Conservation (phyloP, 1,140 invertebrate genomes). For the Drosophila mayri region DNA sequence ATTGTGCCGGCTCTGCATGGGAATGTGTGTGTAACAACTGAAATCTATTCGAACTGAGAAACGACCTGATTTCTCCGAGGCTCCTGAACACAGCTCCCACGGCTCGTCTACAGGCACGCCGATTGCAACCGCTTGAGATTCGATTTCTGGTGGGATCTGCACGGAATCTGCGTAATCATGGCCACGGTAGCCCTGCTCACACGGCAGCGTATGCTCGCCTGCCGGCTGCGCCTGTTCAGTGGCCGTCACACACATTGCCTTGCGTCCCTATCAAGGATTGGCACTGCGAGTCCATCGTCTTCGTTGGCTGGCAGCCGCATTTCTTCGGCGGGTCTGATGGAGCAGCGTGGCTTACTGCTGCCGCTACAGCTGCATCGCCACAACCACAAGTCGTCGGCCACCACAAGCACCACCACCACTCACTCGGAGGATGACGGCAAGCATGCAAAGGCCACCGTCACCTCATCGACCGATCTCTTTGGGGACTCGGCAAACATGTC, state of each 20-base stretch:
- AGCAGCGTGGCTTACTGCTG: conserved; percentile 1
- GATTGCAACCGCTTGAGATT: background rate
- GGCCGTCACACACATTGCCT: conserved; percentile 12
- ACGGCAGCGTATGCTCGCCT: conserved; percentile 24
- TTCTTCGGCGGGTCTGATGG: background rate
- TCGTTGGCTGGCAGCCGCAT: background rate
- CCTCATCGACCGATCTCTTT: conserved; percentile 68
- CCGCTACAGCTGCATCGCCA: background rate
- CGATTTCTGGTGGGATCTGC: conserved; percentile 13
- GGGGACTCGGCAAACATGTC: conserved; percentile 78
- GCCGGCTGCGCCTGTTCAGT: conserved; percentile 7
- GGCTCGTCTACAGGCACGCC: background rate
- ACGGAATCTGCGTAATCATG: conserved; percentile 9
- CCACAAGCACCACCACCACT: background rate
- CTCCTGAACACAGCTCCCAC: background rate
- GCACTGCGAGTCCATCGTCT: background rate
- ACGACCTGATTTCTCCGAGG: background rate
- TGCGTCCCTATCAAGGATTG: conserved; percentile 1
- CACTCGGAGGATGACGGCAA: conserved; percentile 36
- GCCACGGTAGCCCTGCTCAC: conserved; percentile 28
- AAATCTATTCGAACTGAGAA: background rate
- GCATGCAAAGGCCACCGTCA: conserved; percentile 36
- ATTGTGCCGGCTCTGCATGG: conserved; percentile 25
- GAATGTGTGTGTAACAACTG: conserved; percentile 15
- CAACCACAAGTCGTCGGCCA: conserved; percentile 24